phyloP scores from a whole-genome alignment of 1,140 invertebrate species.

The Cydia strobilella region DNA sequence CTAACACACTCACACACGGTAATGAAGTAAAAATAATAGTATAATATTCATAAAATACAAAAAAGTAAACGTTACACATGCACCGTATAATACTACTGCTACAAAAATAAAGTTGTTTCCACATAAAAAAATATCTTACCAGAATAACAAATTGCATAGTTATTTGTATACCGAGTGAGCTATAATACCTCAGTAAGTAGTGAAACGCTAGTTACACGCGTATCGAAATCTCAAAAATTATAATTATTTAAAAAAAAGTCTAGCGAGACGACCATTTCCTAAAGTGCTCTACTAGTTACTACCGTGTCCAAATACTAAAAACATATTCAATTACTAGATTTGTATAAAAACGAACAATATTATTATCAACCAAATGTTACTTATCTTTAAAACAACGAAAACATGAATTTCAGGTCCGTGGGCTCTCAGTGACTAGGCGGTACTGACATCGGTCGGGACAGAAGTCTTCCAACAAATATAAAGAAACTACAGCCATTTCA shows the following conservation, averaged over 20 bases:
- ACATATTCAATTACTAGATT: slow-evolving; percentile 67
- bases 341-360: slow-evolving; percentile 76
- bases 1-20: slow-evolving; percentile 78
- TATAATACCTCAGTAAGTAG: slow-evolving; percentile 73
- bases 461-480: slow-evolving; percentile 52
- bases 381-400: slow-evolving; percentile 68
- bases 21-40: slow-evolving; percentile 73
- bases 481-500: slow-evolving; percentile 47
- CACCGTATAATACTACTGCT: slow-evolving; percentile 77
- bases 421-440: slow-evolving; percentile 79
- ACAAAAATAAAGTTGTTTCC: slow-evolving; percentile 76
- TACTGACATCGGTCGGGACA: slow-evolving; percentile 63
- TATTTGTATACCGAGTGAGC: slow-evolving; percentile 72
- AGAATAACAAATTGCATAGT: slow-evolving; percentile 77
- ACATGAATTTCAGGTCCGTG: slow-evolving; percentile 70
- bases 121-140: slow-evolving; percentile 78
- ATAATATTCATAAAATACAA: slow-evolving; percentile 75
- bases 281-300: slow-evolving; percentile 77
- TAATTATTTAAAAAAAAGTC: slow-evolving; percentile 63
- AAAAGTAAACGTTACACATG: slow-evolving; percentile 76
- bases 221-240: slow-evolving; percentile 66
- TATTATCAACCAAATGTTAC: slow-evolving; percentile 75
- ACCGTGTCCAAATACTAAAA: slow-evolving; percentile 68
- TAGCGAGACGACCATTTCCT: slow-evolving; percentile 75
- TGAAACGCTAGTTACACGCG: slow-evolving; percentile 51